Percentiles rank a stretch among this genome's conserved stretches.
These are phyloP conservation scores for Saguinus midas DNA, from an alignment of 2,113 vertebrate species.

Conservation along the genomic window DNA sequence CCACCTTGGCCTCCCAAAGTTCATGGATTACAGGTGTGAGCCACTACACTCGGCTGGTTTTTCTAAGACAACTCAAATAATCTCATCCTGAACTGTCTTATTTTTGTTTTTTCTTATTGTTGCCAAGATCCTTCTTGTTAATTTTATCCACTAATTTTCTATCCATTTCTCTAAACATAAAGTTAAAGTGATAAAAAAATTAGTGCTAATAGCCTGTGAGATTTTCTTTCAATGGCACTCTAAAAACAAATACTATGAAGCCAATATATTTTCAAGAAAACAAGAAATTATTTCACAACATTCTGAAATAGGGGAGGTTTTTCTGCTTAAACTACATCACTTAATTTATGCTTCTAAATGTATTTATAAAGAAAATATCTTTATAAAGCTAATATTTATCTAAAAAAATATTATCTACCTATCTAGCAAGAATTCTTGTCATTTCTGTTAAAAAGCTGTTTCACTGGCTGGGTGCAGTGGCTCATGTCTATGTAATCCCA, in stretches of 20 bases:
- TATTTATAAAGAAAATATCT: background rate
- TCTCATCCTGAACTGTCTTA: background rate
- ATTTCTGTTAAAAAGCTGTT: background rate
- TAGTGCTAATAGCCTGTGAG: background rate
- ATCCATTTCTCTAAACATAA: background rate
- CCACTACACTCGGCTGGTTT: background rate
- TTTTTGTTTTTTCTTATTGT: background rate
- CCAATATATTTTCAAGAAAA: constrained; percentile 43
- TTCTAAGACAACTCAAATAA: background rate
- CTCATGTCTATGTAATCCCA: too few species aligned
- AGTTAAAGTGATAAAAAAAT: background rate
- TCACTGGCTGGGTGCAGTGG: too few species aligned
- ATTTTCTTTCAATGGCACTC: background rate
- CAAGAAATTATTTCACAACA: background rate
- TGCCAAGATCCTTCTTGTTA: background rate
- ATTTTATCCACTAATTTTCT: background rate
- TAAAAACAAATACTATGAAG: background rate
- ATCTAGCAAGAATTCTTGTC: background rate
- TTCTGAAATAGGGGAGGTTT: background rate
- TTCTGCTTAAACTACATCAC: background rate
- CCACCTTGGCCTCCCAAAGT: too few species aligned
- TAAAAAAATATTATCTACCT: background rate
- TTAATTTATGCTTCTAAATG: background rate
- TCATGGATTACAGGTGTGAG: background rate
- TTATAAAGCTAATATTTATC: constrained; percentile 23